A percentile compares a stretch with the other conserved stretches of the same genome.
These are phyloP conservation scores for Ctenopoma kingsleyae DNA, from an alignment of 2,797 vertebrate species.

Conservation along the genomic window DNA sequence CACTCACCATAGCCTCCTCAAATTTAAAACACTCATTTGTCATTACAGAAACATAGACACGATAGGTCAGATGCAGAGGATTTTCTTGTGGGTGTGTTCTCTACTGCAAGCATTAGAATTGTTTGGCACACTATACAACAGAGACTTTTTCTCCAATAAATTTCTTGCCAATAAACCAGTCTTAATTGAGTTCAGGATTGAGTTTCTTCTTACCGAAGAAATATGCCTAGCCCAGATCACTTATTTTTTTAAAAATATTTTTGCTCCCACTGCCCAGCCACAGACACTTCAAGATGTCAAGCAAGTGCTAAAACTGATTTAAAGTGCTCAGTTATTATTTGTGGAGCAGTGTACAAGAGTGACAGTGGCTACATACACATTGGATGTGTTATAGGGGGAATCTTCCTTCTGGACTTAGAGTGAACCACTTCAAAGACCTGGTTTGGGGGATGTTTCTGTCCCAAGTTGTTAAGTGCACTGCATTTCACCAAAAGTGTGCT, in stretches of 20 bases:
- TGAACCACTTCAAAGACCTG: conserved; percentile 45
- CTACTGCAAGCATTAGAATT: background rate
- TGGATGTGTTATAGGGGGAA: conserved; percentile 17
- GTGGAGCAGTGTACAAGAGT: conserved; percentile 1
- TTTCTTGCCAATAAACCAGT: background rate
- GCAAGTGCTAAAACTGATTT: conserved; percentile 23
- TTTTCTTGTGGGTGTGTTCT: background rate
- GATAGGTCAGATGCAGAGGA: background rate
- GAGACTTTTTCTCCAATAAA: too few relatives aligned
- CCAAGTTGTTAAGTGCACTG: background rate
- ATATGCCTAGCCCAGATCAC: background rate
- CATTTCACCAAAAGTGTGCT: conserved; percentile 1
- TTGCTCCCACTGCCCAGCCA: background rate
- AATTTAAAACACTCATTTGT: conserved; percentile 14
- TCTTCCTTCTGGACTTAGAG: conserved; percentile 19
- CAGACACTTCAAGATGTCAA: conserved; percentile 25
- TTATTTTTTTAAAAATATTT: background rate
- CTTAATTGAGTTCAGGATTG: background rate
- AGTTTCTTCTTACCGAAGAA: background rate
- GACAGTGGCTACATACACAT: conserved; percentile 24
- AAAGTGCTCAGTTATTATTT: conserved; percentile 31
- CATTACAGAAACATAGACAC: background rate
- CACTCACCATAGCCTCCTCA: conserved; percentile 12
- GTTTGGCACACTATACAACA: background rate
- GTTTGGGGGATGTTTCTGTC: conserved; percentile 3